Percentiles rank a stretch among this genome's conserved stretches.
phyloP scores from a whole-genome alignment of 2,113 vertebrate genomes.

The Pseudopodoces humilis region DNA sequence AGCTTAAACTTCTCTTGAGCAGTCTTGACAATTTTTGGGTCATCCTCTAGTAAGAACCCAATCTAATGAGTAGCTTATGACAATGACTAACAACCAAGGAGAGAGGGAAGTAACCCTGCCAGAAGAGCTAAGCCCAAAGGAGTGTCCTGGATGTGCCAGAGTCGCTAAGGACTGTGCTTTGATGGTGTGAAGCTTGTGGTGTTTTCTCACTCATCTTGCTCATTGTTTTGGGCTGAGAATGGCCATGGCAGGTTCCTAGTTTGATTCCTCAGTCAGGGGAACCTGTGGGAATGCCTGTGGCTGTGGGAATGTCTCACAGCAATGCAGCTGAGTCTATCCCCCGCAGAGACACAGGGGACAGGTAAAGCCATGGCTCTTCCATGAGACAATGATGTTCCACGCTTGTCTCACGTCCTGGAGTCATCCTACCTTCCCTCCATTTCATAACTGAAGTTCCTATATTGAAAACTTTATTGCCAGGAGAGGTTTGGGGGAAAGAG shows the following conservation, averaged over 20 bases:
- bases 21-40: not conserved
- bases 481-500: not conserved
- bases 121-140: not conserved
- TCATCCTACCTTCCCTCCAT: not conserved
- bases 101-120: not conserved
- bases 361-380: not conserved
- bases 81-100: not conserved
- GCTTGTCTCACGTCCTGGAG: not conserved
- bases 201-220: not conserved
- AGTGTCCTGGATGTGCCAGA: not conserved
- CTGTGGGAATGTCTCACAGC: not conserved
- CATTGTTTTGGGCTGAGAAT: not conserved
- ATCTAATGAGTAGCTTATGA: not conserved
- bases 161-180: not conserved
- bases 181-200: not conserved
- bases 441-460: not conserved
- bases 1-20: not conserved
- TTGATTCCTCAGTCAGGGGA: too few species aligned
- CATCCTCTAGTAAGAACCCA: not conserved
- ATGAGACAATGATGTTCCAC: not conserved
- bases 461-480: not conserved
- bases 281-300: not conserved
- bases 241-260: accelerated
- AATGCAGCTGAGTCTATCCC: not conserved
- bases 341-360: not conserved